Evolutionary conservation across 2,797 vertebrate species (phyloP), one percentile per base, ranked within the genome.

Genomic region (Lacerta viridis): DNA sequence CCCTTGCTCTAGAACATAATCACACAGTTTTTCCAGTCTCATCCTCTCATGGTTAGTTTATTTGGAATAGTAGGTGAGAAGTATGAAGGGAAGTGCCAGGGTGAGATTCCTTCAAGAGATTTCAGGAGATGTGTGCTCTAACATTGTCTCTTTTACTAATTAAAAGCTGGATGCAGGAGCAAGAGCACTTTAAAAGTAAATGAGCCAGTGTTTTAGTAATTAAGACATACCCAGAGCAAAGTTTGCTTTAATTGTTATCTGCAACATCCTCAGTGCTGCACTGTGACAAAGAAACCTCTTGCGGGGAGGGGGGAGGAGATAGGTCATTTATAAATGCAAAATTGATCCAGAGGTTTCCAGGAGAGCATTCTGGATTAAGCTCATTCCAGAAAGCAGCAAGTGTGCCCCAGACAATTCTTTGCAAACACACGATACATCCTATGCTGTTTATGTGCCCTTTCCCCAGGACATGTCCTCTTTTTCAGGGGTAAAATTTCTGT

Each of bases 161-260:
- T 96, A 96, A 96, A 93, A 78, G 50, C 50, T 59, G 85, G 95
- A 96, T 90, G 88, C 88, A 87, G 92, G 93, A 95, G 66, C 78
- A 90, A 95, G 93, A 95, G 83, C 83, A 92, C 90, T 96, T 95
- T 95, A 95, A 96, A 96, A 96, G 95, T 95, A 96, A 97, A 97
- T 95, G 96, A 94, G 94, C 93, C 95, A 94, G 85, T 91, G 91
- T 94, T 94, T 95, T 95, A 92, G 93, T 95, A 96, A 96, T 96
- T 94, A 96, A 96, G 95, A 95, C 90, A 93, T 92, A 96, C 92
- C 93, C 90, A 92, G 88, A 90, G 76, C 85, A 88, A 96, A 96
- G 93, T 96, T 96, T 95, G 95, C 96, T 96, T 96, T 96, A 96
- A 96, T 96, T 96, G 96, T 95, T 94, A 95, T 96, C 92, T 92